Conservation (phyloP, 2,888 invertebrate species). For the Polyommatus iphigenia region DNA sequence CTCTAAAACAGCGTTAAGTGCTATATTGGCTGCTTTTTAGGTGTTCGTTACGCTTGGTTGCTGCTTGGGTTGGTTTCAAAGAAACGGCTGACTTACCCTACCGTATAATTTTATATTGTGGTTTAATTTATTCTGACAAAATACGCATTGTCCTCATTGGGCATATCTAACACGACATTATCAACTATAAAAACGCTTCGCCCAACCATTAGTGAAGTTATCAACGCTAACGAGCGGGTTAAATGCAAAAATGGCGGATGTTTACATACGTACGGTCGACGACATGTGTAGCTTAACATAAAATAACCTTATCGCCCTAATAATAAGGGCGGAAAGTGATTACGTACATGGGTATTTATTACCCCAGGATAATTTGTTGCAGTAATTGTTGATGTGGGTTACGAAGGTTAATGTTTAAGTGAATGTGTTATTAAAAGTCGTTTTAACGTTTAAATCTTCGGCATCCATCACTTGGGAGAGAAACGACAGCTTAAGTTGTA, state of each 20-base stretch:
- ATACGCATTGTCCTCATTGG: neutral
- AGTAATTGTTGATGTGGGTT: constrained; percentile 18
- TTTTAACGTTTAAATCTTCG: neutral
- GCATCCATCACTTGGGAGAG: neutral
- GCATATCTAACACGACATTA: neutral
- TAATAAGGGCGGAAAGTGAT: neutral
- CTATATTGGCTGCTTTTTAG: too few species aligned
- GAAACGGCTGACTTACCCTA: neutral
- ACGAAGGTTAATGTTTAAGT: constrained; percentile 15
- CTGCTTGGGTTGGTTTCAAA: too few species aligned
- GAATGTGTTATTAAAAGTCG: constrained; percentile 1
- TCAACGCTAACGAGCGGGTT: constrained; percentile 25
- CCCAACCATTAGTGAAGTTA: constrained; percentile 28
- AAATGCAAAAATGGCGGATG: constrained; percentile 26
- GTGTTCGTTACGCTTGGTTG: too few species aligned
- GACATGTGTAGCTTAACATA: neutral
- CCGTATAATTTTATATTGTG: neutral
- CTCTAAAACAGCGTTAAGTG: too few species aligned
- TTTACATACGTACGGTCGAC: constrained; percentile 12
- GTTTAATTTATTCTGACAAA: neutral
- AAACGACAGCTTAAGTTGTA: neutral
- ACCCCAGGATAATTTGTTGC: neutral
- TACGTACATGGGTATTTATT: neutral
- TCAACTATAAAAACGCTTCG: constrained; percentile 25
- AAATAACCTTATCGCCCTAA: neutral